Evolutionary conservation across 2,113 vertebrate genomes (phyloP).

Genomic region (Dipodomys ordii): DNA sequence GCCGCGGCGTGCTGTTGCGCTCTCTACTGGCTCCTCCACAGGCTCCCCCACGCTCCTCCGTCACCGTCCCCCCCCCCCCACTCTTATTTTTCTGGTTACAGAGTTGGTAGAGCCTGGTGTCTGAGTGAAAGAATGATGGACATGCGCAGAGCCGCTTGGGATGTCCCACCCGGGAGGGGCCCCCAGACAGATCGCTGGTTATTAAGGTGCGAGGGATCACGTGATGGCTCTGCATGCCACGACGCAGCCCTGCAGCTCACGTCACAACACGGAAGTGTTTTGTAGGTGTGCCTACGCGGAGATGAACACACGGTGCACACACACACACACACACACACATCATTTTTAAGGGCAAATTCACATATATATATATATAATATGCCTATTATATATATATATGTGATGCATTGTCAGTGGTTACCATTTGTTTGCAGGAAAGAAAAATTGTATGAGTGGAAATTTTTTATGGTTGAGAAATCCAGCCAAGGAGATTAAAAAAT

Average conservation of each 20-base stretch:
- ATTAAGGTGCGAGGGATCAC: constrained; percentile 40
- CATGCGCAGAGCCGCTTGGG: constrained; percentile 20
- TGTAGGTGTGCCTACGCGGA: background rate
- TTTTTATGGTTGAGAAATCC: constrained; percentile 85
- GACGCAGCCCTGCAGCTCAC: constrained; percentile 65
- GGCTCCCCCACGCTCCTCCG: too few species aligned
- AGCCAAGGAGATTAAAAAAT: constrained; percentile 85
- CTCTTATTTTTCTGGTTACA: background rate
- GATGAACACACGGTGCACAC: background rate
- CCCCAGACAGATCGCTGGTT: background rate
- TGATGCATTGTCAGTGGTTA: constrained; percentile 86
- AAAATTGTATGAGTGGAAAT: constrained; percentile 87
- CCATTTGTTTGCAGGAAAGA: constrained; percentile 88
- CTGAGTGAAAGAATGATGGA: background rate
- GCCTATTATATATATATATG: constrained; percentile 57
- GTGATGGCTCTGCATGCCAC: constrained; percentile 50
- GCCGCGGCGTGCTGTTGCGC: too few species aligned
- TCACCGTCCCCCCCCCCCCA: background rate
- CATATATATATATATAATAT: constrained; percentile 17
- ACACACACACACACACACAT: background rate
- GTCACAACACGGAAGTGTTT: constrained; percentile 4
- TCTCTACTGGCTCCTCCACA: too few species aligned
- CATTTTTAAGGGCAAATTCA: constrained; percentile 80
- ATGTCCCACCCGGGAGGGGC: too few species aligned
- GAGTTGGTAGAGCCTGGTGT: constrained; percentile 43